These are phyloP conservation scores for Acrossocheilus wenchowensis DNA, from an alignment of 2,797 vertebrate genomes.

Conservation along the genomic window DNA sequence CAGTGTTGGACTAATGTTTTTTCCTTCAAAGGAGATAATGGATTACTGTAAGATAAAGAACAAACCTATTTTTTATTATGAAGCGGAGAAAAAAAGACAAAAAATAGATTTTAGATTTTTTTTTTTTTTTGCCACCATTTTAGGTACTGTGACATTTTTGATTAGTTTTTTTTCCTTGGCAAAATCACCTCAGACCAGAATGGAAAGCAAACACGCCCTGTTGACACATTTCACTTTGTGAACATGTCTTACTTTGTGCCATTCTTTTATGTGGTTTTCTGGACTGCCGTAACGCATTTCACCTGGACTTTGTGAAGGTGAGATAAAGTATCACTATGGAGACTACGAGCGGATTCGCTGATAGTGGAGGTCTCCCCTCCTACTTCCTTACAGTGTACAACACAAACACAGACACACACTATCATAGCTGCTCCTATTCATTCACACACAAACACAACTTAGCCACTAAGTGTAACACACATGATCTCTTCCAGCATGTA, in stretches of 20 bases:
- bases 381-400: conserved; percentile 19
- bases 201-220: conserved; percentile 65
- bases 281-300: conserved; percentile 38
- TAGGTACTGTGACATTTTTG: conserved; percentile 75
- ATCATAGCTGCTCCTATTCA: conserved; percentile 55
- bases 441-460: conserved; percentile 46
- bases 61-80: conserved; percentile 99
- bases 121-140: conserved; percentile 77
- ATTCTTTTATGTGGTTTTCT: conserved; percentile 42
- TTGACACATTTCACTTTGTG: conserved; percentile 62
- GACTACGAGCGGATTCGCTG: conserved; percentile 38
- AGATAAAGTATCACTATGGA: conserved; percentile 42
- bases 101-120: conserved; percentile 80
- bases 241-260: conserved; percentile 21
- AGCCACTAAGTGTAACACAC: conserved; percentile 46
- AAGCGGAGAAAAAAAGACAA: conserved; percentile 83
- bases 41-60: conserved; percentile 99
- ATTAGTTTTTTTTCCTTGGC: conserved; percentile 64
- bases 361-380: not conserved
- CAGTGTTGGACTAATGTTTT: conserved; percentile 90
- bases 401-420: conserved; percentile 60
- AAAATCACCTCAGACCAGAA: conserved; percentile 68
- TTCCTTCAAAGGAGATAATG: conserved; percentile 94
- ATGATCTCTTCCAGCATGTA: conserved; percentile 50
- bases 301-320: conserved; percentile 38